Base-by-base conservation (phyloP, 2,797 vertebrate species). In the Florisuga fusca region DNA sequence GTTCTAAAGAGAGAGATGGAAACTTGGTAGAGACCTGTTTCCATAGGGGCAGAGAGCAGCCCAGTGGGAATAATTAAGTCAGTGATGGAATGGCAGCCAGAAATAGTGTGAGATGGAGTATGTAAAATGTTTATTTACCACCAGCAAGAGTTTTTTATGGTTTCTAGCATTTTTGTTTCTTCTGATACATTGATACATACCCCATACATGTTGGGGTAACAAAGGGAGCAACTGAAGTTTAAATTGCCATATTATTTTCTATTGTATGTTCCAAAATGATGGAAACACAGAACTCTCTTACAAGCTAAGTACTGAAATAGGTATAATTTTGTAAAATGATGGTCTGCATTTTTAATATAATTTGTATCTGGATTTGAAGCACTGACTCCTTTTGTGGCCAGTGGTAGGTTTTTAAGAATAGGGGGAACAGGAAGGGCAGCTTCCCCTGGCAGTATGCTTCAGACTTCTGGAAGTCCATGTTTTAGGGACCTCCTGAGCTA, bases 401-500 rank as follows among this genome's bases (percentile, higher is more conserved):
- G 7, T 74, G 69, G 31, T 69, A 69, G 67, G 26, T 83, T 87
- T 93, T 80, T 85, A 90, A 83, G 69, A 91, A 63, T 10, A 93
- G 66, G 85, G 77, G 77, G 89, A 87, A 73, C 31, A 33, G 57
- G 53, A 79, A 79, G 55, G 92, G 36, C 43, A 77, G 46, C 59
- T 82, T 93, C 27, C 54, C 8, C 43, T 76, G 77, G 62, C 77
- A 81, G 19, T 84, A 19, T 76, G 51, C 71, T 87, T 48, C 74
- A 84, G 0, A 76, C 67, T 71, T 63, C 59, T 90, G 77, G 43
- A 93, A 84, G 88, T 81, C 41, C 64, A 6, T 68, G n/a, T 88
- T 93, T 90, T 84, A 86, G 92, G 66, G 63, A 68, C 31, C 73
- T 93, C 67, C 89, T 81, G 66, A 84, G 58, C 68, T 84, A 84